phyloP scores from a whole-genome alignment of 1,140 invertebrate genomes.

The Trachymyrmex septentrionalis region DNA sequence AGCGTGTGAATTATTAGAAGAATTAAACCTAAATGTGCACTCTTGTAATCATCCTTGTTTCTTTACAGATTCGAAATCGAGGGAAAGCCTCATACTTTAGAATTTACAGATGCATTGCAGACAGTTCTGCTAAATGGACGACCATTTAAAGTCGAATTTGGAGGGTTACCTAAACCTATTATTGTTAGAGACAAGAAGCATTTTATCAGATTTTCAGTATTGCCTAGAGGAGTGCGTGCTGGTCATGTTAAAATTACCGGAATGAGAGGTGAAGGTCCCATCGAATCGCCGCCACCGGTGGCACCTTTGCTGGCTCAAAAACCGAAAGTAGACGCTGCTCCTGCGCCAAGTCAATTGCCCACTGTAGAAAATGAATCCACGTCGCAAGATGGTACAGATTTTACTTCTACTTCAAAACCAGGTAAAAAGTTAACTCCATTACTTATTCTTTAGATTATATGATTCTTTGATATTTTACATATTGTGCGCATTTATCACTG shows the following conservation, averaged over 20 bases:
- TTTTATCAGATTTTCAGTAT: slow-evolving; percentile 93
- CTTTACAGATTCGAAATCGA: slow-evolving; percentile 90
- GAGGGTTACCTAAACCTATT: slow-evolving; percentile 96
- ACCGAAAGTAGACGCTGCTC: slow-evolving; percentile 68
- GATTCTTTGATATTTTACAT: too few relatives aligned
- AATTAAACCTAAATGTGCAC: slow-evolving; percentile 23
- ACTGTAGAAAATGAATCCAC: slow-evolving; percentile 79
- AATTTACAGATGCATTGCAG: slow-evolving; percentile 92
- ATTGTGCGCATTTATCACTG: too few relatives aligned
- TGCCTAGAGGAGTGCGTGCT: slow-evolving; percentile 91
- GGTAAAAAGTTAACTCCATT: slow-evolving; percentile 69
- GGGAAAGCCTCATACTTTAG: slow-evolving; percentile 91
- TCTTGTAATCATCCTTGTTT: slow-evolving; percentile 19
- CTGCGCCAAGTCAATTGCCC: slow-evolving; percentile 72
- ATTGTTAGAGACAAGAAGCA: slow-evolving; percentile 93
- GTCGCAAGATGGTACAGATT: slow-evolving; percentile 82
- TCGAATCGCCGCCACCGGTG: slow-evolving; percentile 72
- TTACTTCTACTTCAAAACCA: slow-evolving; percentile 76
- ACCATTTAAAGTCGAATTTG: slow-evolving; percentile 95
- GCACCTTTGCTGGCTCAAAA: slow-evolving; percentile 71
- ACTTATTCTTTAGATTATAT: slow-evolving; percentile 9
- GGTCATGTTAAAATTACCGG: slow-evolving; percentile 90
- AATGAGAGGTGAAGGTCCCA: slow-evolving; percentile 88
- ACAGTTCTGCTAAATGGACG: slow-evolving; percentile 94
- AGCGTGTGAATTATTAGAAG: background rate